Base-by-base conservation (phyloP, 2,888 invertebrate species). In the Polydrusus cervinus region DNA sequence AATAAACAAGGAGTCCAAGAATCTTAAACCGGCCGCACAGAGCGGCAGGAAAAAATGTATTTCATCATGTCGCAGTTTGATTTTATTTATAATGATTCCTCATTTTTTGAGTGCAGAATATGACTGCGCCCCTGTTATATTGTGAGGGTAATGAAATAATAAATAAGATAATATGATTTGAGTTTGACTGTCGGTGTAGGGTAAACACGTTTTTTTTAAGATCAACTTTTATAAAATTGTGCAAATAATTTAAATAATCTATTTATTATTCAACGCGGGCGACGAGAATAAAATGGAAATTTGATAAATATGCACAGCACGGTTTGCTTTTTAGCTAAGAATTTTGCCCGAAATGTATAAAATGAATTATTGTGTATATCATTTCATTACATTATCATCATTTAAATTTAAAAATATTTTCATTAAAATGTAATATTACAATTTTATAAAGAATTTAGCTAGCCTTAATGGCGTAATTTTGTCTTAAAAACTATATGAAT, bases 201-300 rank as follows among this genome's bases (percentile, higher is more conserved):
- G 25, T 25, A 51, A 51, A 25, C 1, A 51, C 16, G 13, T 13
- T 53, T 47, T 53, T n/a, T 53, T 30, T n/a, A 34, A 13, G 30
- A 53, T 13, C 1, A 53, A 30, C 11, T n/a, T 51, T 18, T 51
- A 20, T 55, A 55, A 55, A 30, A 30, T 1, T 38, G 25, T 38
- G 10, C 57, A 38, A 57, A 25, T 38, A 38, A 57, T 38, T 57
- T 57, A 38, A 57, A 57, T 25, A 25, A 25, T 57, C 7, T 38
- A 57, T 57, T 57, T 16, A 38, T 57, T 57, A 57, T 57, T 57
- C 57, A 57, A 57, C 14, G 8, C 57, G 34, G 16, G 16, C 3
- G 38, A 57, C 57, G 25, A 57, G 38, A 57, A 57, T 57, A 53
- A 53, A 53, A 53, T 53, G 13, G 13, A 53, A 49, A 53, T 53